A percentile compares a stretch with the other conserved stretches of the same genome.
phyloP scores from a whole-genome alignment of 2,797 vertebrate species.

The Lacerta agilis region DNA sequence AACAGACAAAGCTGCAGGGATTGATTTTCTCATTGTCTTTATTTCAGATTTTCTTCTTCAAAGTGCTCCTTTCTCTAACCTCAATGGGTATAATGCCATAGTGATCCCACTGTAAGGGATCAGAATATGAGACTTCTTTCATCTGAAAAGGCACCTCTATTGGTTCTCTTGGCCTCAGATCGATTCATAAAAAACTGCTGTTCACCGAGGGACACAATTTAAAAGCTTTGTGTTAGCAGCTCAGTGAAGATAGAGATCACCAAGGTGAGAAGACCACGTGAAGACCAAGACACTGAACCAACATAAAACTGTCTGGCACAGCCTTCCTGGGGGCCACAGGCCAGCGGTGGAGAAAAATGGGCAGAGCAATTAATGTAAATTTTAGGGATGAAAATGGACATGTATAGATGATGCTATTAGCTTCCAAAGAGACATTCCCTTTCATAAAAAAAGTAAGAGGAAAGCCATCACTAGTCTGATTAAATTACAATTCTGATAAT shows the following conservation, averaged over 20 bases:
- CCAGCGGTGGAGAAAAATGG: too few relatives aligned
- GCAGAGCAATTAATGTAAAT: neutral
- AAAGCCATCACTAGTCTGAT: neutral
- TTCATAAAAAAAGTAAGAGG: neutral
- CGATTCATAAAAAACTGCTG: neutral
- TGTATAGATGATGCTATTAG: neutral
- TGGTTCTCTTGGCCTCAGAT: neutral
- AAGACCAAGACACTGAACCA: too few relatives aligned
- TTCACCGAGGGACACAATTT: neutral
- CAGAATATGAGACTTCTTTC: neutral
- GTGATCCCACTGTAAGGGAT: neutral
- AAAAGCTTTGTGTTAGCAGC: neutral
- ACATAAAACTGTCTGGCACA: too few relatives aligned
- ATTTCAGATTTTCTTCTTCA: constrained; percentile 23
- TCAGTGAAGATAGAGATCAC: neutral
- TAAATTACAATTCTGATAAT: constrained; percentile 13
- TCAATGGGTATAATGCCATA: neutral
- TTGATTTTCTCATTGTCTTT: constrained; percentile 25
- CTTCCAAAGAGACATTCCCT: constrained; percentile 9
- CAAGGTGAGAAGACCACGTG: too few relatives aligned
- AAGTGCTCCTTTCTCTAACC: constrained; percentile 2
- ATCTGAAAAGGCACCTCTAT: neutral
- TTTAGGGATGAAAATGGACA: neutral
- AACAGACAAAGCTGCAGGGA: constrained; percentile 6
- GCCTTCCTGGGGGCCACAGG: too few relatives aligned